Base-by-base conservation (phyloP, 2,888 invertebrate species). In the Heliconius hortense region DNA sequence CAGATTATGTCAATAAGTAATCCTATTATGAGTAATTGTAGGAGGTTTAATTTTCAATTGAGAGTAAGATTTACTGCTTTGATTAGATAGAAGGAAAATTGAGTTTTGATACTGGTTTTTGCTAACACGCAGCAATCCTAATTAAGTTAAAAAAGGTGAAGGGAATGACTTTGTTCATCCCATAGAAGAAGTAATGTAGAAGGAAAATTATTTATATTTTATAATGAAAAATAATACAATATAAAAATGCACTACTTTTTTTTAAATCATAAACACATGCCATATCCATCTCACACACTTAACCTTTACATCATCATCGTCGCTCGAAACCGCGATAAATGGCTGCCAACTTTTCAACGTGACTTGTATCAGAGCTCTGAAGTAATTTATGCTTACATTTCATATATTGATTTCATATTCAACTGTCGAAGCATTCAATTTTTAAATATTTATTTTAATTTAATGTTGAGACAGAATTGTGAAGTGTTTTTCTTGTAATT, bases 291-390 rank as follows among this genome's bases (percentile, higher is more conserved):
- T 35, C 4, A 43, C 39, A 66, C 24, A 7, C 39, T 26, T 21
- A 18, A 13, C 18, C 43, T 35, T 24, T 56, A 69, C 35, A 69
- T 56, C 60, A 60, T 24, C 26, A 39, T 60, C 39, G 39, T 24
- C 26, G 68, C 77, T 85, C 82, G 86, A 86, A 84, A 82, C 82
- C 81, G 81, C 81, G 86, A 86, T 86, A 84, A 82, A 81, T 82
- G 69, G 86, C 87, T 86, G 85, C 87, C 82, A 84, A 81, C 75
- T 75, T 86, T 86, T 87, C 78, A 76, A 78, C 73, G 75, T 69
- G 79, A 72, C 74, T 74, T 77, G 68, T 75, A 68, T 76, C 76
- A 77, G 76, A 73, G 78, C 76, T 81, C 74, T 71, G 66, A 69
- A 76, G 71, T 39, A 26, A 60, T 71, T 62, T 62, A 71, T 71